Evolutionary conservation across 1,140 invertebrate genomes (phyloP), one percentile per base, ranked within the genome.

Genomic region (Teleogryllus occipitalis): DNA sequence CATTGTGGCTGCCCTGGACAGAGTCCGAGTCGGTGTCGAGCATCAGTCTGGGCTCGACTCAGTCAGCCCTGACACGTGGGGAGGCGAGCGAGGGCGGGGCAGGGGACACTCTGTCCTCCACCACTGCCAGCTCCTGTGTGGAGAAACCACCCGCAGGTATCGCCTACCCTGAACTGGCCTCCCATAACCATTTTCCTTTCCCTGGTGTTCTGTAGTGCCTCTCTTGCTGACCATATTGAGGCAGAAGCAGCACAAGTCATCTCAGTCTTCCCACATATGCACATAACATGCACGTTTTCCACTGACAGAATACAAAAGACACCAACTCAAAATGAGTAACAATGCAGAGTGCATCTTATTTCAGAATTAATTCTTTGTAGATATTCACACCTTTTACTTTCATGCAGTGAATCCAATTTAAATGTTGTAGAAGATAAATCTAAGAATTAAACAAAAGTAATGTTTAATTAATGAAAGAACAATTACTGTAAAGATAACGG

Each of bases 11-110:
- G 21, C 46, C 74, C 46, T 75, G 74, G 21, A 47, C 54, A 21
- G 78, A 79, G 84, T n/a, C 84, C 90, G 90, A 90, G 83, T 90
- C 90, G 8, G 85, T 90, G 54, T 90, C 90, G 8, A 90, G 89
- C 83, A 88, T 82, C n/a, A 79, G 73, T 76, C 75, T 79, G 46
- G 78, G 78, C 18, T 79, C 78, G 8, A 74, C 74, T 8, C 79
- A 49, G 27, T 78, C 77, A 46, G 77, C 77, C n/a, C 48, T 49
- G 10, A 39, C 78, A 5, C 18, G 48, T 15, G 47, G 77, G 18
- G 77, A 78, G 27, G 49, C 77, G 27, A n/a, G 47, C n/a, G 78
- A 78, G 47, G 74, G 74, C 48, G 74, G 75, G 47, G 77, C 77
- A 22, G 77, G 47, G 21, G 73, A 48, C 18, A 54, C 78, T 15